Base-by-base conservation (phyloP, 2,888 invertebrate genomes). In the Acleris cristana region DNA sequence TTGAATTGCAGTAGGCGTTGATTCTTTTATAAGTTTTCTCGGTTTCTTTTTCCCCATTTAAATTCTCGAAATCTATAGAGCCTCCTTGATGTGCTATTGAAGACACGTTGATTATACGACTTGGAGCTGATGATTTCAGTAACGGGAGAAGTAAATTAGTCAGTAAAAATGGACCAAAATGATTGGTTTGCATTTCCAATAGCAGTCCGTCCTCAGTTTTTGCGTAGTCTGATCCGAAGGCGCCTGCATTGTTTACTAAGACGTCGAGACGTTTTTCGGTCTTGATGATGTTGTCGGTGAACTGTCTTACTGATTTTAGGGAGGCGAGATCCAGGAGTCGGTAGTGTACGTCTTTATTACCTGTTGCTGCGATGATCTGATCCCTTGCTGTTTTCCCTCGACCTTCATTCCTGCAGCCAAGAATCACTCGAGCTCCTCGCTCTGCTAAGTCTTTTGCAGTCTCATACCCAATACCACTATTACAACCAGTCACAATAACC, bases 401-500 rank as follows among this genome's bases (percentile, higher is more conserved):
- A 61, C 94, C 94, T 69, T 95, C 81, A 79, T 96, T 95, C 72
- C 97, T 93, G 82, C 97, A 97, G 0, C 96, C 97, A 93, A 98
- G 92, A 61, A 98, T 96, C 10, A 98, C 93, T 68, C 94, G 93
- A 1, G 96, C 97, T 30, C 96, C 96, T 78, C 96, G 92, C 70
- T 94, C 94, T 2, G 65, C 65, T 12, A 66, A 56, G 51, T 66
- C 61, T 40, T 45, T 44, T 3, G 65, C 56, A 14, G 65, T 61
- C 44, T 66, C 61, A 61, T 30, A 66, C 5, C 65, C 65, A 30
- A 66, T 54, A 16, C 65, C 65, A 21, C 51, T 18, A 56, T 66
- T 66, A 14, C 56, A 52, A 48, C 66, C 66, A 18, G 66, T 62
- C 19, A 66, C 62, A 30, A 66, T 34, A 18, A 66, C 53, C 10